Conservation (phyloP, 1,140 invertebrate species). For the Schlechtendalia chinensis region DNA sequence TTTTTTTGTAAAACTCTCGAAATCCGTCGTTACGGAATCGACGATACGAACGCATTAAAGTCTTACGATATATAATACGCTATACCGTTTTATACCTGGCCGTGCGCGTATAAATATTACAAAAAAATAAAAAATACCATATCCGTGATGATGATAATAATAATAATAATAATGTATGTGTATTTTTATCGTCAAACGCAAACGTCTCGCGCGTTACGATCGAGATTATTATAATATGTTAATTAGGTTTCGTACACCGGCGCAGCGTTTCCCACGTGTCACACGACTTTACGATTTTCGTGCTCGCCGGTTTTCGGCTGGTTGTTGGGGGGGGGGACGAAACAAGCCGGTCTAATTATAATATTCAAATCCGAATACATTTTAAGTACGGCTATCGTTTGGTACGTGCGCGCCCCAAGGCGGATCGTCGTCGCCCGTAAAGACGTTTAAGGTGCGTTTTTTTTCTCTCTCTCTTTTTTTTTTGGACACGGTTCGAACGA, state of each 20-base stretch:
- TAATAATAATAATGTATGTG: no score
- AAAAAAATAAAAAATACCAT: no score
- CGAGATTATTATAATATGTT: slow-evolving; percentile 37
- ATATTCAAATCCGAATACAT: neutral
- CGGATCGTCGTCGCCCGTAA: slow-evolving; percentile 11
- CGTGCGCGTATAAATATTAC: no score
- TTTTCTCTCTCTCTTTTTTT: no score
- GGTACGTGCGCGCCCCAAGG: no score
- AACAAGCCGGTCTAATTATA: neutral
- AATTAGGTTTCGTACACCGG: slow-evolving; percentile 1
- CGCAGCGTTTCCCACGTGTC: slow-evolving; percentile 25
- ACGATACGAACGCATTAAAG: neutral
- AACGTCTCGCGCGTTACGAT: neutral
- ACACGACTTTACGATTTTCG: neutral
- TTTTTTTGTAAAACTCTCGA: slow-evolving; percentile 14
- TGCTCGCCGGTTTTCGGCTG: neutral
- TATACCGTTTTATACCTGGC: neutral
- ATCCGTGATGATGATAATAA: no score
- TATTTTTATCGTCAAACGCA: slow-evolving; percentile 8
- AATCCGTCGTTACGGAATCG: neutral
- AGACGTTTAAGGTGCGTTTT: neutral
- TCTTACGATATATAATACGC: neutral
- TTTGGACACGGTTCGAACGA: no score
- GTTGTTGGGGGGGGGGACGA: neutral
- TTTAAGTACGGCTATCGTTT: no score